These are phyloP conservation scores for Heliconius hortense DNA, from an alignment of 2,888 invertebrate genomes.

Conservation along the genomic window DNA sequence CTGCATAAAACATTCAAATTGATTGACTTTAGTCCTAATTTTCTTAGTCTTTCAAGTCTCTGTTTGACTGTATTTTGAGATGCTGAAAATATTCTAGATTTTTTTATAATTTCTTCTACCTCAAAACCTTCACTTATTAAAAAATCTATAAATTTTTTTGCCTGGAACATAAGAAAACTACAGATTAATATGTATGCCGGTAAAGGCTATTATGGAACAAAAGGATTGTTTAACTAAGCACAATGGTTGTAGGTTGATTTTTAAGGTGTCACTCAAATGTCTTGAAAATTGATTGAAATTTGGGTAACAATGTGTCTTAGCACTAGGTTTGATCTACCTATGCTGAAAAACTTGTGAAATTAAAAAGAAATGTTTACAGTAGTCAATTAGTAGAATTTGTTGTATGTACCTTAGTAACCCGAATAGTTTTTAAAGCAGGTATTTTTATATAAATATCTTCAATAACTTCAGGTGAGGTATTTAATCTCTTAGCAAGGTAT, in stretches of 20 bases:
- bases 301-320: too few species aligned
- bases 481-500: slow-evolving; percentile 79
- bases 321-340: too few species aligned
- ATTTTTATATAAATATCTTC: slow-evolving; percentile 75
- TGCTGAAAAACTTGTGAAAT: too few species aligned
- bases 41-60: slow-evolving; percentile 75
- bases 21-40: slow-evolving; percentile 70
- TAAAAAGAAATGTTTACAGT: neutral
- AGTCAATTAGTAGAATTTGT: neutral
- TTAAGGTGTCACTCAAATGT: too few species aligned
- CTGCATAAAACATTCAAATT: slow-evolving; percentile 81
- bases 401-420: slow-evolving; percentile 77
- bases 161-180: slow-evolving; percentile 55
- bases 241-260: too few species aligned
- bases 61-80: slow-evolving; percentile 80
- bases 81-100: slow-evolving; percentile 80
- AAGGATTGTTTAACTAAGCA: too few species aligned
- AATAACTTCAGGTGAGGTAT: slow-evolving; percentile 69
- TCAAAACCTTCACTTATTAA: slow-evolving; percentile 78
- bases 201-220: neutral
- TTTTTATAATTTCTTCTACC: slow-evolving; percentile 77
- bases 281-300: too few species aligned
- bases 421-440: slow-evolving; percentile 77
- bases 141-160: slow-evolving; percentile 83
- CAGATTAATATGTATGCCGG: neutral